These are phyloP conservation scores for Emydocephalus ijimae DNA, from an alignment of 2,113 vertebrate species.

Conservation along the genomic window DNA sequence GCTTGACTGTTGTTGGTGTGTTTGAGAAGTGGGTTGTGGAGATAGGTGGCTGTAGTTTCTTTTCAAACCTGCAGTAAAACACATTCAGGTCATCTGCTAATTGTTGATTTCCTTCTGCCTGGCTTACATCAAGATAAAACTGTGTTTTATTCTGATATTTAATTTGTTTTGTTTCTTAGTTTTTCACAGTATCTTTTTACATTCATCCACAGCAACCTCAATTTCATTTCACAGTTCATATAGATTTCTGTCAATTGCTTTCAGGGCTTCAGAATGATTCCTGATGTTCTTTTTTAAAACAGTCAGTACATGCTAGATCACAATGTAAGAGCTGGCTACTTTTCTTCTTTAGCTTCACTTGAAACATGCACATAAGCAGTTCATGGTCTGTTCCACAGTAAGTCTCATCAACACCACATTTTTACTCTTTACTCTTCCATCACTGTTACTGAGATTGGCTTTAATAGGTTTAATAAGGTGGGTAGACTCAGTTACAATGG, in stretches of 20 bases:
- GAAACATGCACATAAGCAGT: not conserved
- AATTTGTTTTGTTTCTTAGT: not conserved
- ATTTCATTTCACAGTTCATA: not conserved
- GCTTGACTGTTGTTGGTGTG: too few relatives aligned
- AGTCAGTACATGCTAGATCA: not conserved
- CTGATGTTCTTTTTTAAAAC: not conserved
- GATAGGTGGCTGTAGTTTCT: too few relatives aligned
- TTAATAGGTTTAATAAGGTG: not conserved
- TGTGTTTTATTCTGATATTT: not conserved
- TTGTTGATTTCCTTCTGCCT: too few relatives aligned
- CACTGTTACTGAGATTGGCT: not conserved
- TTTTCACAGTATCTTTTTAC: not conserved
- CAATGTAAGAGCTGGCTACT: not conserved
- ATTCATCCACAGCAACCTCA: not conserved
- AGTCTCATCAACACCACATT: not conserved
- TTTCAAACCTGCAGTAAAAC: too few relatives aligned
- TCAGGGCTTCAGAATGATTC: not conserved
- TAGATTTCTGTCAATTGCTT: not conserved
- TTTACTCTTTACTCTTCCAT: not conserved
- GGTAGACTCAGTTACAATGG: not conserved
- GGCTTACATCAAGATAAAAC: not conserved
- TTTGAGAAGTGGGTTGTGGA: too few relatives aligned
- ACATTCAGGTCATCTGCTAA: too few relatives aligned
- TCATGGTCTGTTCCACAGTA: not conserved
- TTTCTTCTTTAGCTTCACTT: not conserved